Evolutionary conservation across 2,888 invertebrate species (phyloP).

Genomic region (Drosophila anomalata): DNA sequence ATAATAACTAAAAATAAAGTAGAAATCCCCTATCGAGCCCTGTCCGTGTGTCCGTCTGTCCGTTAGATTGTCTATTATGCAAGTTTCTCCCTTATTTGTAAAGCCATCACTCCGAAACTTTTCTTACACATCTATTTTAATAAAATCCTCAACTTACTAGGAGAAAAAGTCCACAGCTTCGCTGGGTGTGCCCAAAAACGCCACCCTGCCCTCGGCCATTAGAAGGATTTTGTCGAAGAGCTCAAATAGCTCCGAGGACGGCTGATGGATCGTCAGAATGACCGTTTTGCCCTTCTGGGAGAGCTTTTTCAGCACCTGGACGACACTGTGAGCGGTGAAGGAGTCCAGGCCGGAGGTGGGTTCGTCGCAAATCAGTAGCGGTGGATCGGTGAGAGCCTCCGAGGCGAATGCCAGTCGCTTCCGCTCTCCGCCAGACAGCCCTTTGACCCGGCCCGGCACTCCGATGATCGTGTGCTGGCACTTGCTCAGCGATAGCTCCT

Average conservation of each 20-base stretch:
- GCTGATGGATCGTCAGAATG: slow-evolving; percentile 97
- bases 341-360: slow-evolving; percentile 98
- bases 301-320: slow-evolving; percentile 90
- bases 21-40: too few relatives aligned
- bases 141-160: slow-evolving; percentile 86
- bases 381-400: slow-evolving; percentile 98
- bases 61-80: too few relatives aligned
- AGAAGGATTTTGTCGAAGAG: slow-evolving; percentile 95
- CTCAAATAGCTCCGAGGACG: slow-evolving; percentile 94
- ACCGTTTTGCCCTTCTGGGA: slow-evolving; percentile 94
- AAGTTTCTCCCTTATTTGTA: too few relatives aligned
- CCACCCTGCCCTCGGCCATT: slow-evolving; percentile 96
- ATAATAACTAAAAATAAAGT: too few relatives aligned
- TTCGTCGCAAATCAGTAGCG: slow-evolving; percentile 98
- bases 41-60: too few relatives aligned
- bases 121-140: too few relatives aligned
- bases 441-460: slow-evolving; percentile 92
- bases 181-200: slow-evolving; percentile 92
- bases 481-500: slow-evolving; percentile 93
- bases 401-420: slow-evolving; percentile 97
- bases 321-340: slow-evolving; percentile 97
- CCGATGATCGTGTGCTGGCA: slow-evolving; percentile 97
- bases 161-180: slow-evolving; percentile 92
- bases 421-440: slow-evolving; percentile 98
- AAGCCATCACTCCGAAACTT: too few relatives aligned